These are phyloP conservation scores for Nebria brevicollis DNA, from an alignment of 2,888 invertebrate genomes.

Conservation along the genomic window DNA sequence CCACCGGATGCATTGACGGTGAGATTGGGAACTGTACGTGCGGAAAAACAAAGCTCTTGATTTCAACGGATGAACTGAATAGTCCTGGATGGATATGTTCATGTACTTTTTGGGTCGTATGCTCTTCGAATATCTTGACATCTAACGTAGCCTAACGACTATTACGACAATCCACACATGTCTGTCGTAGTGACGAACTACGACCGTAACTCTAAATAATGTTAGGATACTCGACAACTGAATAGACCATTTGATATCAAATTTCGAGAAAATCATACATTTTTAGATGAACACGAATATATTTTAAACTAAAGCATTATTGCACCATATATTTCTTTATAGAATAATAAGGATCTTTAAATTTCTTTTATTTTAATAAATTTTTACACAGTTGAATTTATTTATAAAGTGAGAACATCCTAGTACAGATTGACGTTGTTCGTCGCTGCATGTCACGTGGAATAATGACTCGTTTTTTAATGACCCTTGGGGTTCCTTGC, in stretches of 20 bases:
- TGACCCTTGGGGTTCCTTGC: not conserved
- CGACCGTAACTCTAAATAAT: too few species aligned
- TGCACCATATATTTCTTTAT: too few species aligned
- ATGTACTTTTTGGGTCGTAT: not conserved
- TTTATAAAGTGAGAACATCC: too few species aligned
- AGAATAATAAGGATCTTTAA: too few species aligned
- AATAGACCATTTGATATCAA: too few species aligned
- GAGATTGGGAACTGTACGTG: conserved; percentile 59
- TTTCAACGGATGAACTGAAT: conserved; percentile 48
- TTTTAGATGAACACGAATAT: too few species aligned
- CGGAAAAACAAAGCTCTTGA: conserved; percentile 58
- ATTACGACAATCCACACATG: not conserved
- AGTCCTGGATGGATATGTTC: not conserved
- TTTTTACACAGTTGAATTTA: too few species aligned
- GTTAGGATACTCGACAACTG: too few species aligned
- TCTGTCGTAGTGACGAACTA: too few species aligned
- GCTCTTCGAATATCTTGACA: not conserved
- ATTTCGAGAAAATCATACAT: too few species aligned
- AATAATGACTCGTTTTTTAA: conserved; percentile 19
- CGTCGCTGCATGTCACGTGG: not conserved
- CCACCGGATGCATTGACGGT: conserved; percentile 56
- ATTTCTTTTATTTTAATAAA: too few species aligned
- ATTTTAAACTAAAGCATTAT: too few species aligned
- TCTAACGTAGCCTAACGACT: not conserved
- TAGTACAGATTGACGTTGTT: not conserved